These are phyloP conservation scores for Melanargia galathea DNA, from an alignment of 2,888 invertebrate species.

Conservation along the genomic window DNA sequence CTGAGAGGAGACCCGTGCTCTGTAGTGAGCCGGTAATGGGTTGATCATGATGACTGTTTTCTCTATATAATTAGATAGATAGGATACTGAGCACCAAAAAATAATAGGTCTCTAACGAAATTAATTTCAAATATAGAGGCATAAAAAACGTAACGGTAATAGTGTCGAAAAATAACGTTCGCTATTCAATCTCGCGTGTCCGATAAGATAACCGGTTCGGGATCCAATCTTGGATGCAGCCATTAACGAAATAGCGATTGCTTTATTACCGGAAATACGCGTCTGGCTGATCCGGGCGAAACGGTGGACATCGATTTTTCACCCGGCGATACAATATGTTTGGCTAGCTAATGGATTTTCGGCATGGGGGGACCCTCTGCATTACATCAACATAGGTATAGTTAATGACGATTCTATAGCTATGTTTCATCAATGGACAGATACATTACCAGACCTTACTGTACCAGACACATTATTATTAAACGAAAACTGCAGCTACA, in stretches of 20 bases:
- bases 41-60: no score
- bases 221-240: slow-evolving; percentile 14
- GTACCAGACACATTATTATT: no score
- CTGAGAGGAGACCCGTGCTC: no score
- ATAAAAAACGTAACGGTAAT: slow-evolving; percentile 10
- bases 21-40: no score
- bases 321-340: slow-evolving; percentile 22
- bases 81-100: no score
- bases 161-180: neutral
- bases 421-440: no score
- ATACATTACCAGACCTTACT: no score
- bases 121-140: neutral
- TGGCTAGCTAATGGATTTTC: slow-evolving; percentile 34
- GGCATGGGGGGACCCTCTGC: slow-evolving; percentile 11
- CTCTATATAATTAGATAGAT: no score
- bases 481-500: no score
- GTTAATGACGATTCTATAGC: neutral
- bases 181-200: slow-evolving; percentile 15
- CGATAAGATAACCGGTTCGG: slow-evolving; percentile 17
- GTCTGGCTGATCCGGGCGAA: slow-evolving; percentile 14
- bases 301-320: slow-evolving; percentile 30
- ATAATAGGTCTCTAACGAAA: neutral
- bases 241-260: slow-evolving; percentile 21
- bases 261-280: slow-evolving; percentile 24
- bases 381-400: neutral